Evolutionary conservation across 2,888 invertebrate genomes (phyloP), one percentile per base, ranked within the genome.

Genomic region (Ametastegia equiseti): DNA sequence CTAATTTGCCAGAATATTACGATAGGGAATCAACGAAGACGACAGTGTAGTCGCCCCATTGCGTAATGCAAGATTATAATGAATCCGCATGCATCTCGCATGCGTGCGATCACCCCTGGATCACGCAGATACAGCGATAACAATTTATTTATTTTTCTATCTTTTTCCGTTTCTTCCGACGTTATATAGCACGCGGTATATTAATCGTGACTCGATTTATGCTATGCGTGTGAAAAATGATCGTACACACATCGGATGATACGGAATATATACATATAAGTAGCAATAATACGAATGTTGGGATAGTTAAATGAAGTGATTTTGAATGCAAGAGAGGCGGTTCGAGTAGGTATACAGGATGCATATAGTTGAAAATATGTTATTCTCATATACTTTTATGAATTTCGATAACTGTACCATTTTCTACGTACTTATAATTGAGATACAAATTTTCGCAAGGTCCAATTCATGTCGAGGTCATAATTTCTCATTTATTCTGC

Each of bases 91-190:
- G 45, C 45, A 30, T 27, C 45, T 71, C 39, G 71, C 71, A 71
- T 45, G 71, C 6, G 11, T 45, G 6, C 45, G 15, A 71, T 13
- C 71, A 71, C 30, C 2, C 27, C 9, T 19, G 36, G 27, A 71
- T 71, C 71, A 71, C 45, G 71, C 69, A 7, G 30, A 65, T 39
- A 36, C 19, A 7, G 19, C 19, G 65, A 65, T 65, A 65, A 39
- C 36, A 65, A 19, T 60, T 30, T 30, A n/a, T n/a, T n/a, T n/a
- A n/a, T n/a, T n/a, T n/a, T n/a, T n/a, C n/a, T n/a, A n/a, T n/a
- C n/a, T n/a, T n/a, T n/a, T n/a, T n/a, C n/a, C n/a, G n/a, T n/a
- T n/a, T n/a, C 11, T 54, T 54, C 23, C 23, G 11, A 23, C 2
- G 54, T 23, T 42, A 42, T 42, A 42, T n/a, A 23, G 23, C 54